Conservation (phyloP, 2,797 vertebrate genomes). For the Lacerta agilis region DNA sequence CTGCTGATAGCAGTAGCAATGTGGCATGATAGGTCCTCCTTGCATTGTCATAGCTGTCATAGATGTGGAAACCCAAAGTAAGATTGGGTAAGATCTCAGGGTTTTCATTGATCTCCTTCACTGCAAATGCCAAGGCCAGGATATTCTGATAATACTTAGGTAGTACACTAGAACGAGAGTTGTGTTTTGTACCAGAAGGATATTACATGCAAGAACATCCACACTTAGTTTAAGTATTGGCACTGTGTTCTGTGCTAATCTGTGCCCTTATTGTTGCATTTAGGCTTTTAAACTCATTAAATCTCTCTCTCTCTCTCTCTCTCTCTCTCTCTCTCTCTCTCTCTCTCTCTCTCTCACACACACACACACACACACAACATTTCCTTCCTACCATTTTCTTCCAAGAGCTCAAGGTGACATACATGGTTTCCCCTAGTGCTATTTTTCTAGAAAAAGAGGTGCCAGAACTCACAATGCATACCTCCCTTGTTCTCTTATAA, state of each 20-base stretch:
- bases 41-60: slow-evolving; percentile 6
- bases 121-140: slow-evolving; percentile 20
- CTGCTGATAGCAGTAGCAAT: neutral
- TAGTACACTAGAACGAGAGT: neutral
- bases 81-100: neutral
- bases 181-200: neutral
- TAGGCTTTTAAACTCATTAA: too few species aligned
- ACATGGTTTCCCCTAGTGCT: too few species aligned
- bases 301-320: too few species aligned
- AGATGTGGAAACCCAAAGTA: slow-evolving; percentile 16
- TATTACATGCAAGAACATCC: neutral
- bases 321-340: too few species aligned
- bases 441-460: too few species aligned
- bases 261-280: too few species aligned
- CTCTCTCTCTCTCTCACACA: too few species aligned
- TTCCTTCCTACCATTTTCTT: too few species aligned
- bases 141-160: slow-evolving; percentile 16
- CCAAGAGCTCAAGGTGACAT: too few species aligned
- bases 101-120: slow-evolving; percentile 24
- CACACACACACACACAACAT: too few species aligned
- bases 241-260: neutral
- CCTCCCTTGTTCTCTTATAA: too few species aligned
- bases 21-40: neutral
- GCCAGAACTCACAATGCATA: too few species aligned
- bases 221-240: neutral